These are phyloP conservation scores for Trissolcus japonicus DNA, from an alignment of 2,888 invertebrate species.

Conservation along the genomic window DNA sequence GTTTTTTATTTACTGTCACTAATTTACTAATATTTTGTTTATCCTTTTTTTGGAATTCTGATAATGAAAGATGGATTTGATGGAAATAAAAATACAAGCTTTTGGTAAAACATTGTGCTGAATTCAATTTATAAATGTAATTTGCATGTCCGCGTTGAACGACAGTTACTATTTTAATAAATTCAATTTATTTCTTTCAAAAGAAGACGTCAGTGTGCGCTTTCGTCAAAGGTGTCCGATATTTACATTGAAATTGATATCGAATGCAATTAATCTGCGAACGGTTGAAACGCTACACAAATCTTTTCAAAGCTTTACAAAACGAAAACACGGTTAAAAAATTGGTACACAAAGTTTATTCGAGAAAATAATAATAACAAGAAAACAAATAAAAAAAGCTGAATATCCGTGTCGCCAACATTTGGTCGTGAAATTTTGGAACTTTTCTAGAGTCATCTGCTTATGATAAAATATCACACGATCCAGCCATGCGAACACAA, in stretches of 20 bases:
- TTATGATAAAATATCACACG: not conserved
- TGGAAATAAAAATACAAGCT: not conserved
- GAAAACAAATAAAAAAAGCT: no score
- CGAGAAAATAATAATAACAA: no score
- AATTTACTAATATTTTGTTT: no score
- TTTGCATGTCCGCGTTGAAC: conserved; percentile 1
- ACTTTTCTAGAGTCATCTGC: no score
- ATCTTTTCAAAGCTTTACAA: no score
- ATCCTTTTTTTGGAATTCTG: no score
- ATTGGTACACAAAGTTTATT: no score
- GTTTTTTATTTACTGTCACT: no score
- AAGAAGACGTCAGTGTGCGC: conserved; percentile 21
- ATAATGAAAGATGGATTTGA: no score
- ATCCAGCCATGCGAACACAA: not conserved
- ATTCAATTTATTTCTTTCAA: conserved; percentile 17
- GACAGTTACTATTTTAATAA: conserved; percentile 15
- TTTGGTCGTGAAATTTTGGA: no score
- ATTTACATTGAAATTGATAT: conserved; percentile 34
- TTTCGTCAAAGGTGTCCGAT: conserved; percentile 18
- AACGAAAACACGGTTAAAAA: no score
- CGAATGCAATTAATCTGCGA: conserved; percentile 14
- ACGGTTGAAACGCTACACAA: not conserved
- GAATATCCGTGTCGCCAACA: no score
- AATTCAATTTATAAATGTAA: conserved; percentile 15
- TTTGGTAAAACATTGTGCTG: conserved; percentile 5